These are phyloP conservation scores for Steinernema khuongi DNA, from an alignment of 1,140 invertebrate genomes.

Conservation along the genomic window DNA sequence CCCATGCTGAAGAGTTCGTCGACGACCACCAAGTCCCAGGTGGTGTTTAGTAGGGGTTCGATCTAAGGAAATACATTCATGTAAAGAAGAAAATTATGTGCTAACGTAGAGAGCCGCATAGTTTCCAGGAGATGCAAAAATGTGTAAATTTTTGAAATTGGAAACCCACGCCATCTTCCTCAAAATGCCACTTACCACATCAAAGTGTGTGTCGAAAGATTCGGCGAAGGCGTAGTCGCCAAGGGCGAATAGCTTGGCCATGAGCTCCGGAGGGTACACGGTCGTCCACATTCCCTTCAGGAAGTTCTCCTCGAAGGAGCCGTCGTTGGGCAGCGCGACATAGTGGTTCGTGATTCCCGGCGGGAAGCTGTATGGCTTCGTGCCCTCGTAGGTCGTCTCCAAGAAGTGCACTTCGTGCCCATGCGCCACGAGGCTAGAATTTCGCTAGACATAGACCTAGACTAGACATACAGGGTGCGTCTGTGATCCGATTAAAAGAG, in stretches of 20 bases:
- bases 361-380: background rate
- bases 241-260: background rate
- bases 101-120: too few relatives aligned
- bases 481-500: too few relatives aligned
- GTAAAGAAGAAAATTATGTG: too few relatives aligned
- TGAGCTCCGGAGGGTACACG: background rate
- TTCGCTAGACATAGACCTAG: too few relatives aligned
- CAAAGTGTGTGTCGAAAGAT: background rate
- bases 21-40: conserved; percentile 1
- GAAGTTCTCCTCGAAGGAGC: background rate
- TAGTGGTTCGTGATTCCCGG: background rate
- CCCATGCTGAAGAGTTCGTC: conserved; percentile 10
- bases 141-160: too few relatives aligned
- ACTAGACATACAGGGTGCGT: too few relatives aligned
- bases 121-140: too few relatives aligned
- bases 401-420: background rate
- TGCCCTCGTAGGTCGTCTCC: background rate
- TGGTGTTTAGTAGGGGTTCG: background rate
- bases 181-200: background rate
- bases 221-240: background rate
- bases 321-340: background rate
- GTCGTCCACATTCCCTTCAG: conserved; percentile 7
- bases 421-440: background rate
- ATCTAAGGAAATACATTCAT: background rate
- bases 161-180: background rate